These are phyloP conservation scores for Phyllostomus hastatus DNA, from an alignment of 2,113 vertebrate species.

Conservation along the genomic window DNA sequence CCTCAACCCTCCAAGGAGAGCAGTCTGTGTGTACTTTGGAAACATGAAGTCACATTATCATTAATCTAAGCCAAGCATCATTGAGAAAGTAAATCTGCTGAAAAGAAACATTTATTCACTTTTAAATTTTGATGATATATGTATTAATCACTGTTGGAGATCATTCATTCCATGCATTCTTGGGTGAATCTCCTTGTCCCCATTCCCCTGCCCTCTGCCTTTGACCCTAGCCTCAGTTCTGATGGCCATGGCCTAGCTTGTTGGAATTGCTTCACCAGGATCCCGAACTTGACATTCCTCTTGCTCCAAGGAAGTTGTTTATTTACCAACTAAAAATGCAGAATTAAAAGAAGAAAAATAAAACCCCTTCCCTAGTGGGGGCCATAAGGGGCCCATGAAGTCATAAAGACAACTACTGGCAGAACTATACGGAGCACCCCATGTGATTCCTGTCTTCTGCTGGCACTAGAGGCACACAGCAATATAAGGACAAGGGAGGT, in stretches of 20 bases:
- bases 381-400: conserved; percentile 64
- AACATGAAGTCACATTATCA: conserved; percentile 63
- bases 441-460: conserved; percentile 73
- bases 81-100: conserved; percentile 69
- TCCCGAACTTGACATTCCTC: neutral
- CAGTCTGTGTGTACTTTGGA: neutral
- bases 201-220: neutral
- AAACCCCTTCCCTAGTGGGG: conserved; percentile 32
- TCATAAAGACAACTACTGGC: conserved; percentile 76
- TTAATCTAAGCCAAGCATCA: conserved; percentile 70
- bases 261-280: neutral
- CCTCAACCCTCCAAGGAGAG: neutral
- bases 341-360: conserved; percentile 47
- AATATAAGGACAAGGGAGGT: conserved; percentile 74
- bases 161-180: neutral
- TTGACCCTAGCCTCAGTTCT: neutral
- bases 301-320: conserved; percentile 24
- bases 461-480: conserved; percentile 71
- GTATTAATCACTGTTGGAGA: conserved; percentile 59
- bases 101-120: conserved; percentile 67
- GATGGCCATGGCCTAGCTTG: neutral
- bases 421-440: conserved; percentile 54
- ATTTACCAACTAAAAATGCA: neutral
- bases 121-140: conserved; percentile 48
- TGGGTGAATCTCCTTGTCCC: neutral